A percentile compares a stretch with the other conserved stretches of the same genome.
Conservation (phyloP, 2,113 vertebrate genomes). For the Columba livia region DNA sequence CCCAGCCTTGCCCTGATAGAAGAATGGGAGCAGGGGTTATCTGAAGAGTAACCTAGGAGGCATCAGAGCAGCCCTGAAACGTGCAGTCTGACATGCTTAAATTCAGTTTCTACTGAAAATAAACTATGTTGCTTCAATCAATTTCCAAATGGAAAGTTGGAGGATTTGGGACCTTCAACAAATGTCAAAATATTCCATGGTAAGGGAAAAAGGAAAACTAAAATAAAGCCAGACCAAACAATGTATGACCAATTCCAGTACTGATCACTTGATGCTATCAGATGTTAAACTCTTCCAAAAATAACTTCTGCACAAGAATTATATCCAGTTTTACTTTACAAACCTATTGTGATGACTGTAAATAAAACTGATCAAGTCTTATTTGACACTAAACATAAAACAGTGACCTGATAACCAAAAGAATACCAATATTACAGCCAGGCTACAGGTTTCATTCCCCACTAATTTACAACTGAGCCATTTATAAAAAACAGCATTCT, state of each 20-base stretch:
- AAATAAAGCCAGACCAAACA: constrained; percentile 41
- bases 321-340: background rate
- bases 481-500: background rate
- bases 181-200: constrained; percentile 42
- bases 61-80: background rate
- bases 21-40: background rate
- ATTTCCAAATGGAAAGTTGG: constrained; percentile 10
- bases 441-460: background rate
- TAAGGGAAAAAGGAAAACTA: constrained; percentile 15
- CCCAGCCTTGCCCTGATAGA: background rate
- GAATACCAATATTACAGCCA: background rate
- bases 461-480: background rate
- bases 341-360: background rate
- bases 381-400: background rate
- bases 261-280: background rate
- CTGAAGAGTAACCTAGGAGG: background rate
- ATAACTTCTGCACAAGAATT: background rate
- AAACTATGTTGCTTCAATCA: background rate
- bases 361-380: background rate
- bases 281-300: constrained; percentile 7
- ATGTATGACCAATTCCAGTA: background rate
- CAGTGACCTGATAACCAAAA: background rate
- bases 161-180: background rate
- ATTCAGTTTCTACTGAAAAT: constrained; percentile 30
- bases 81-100: background rate